Conservation (phyloP, 53 echinoderm and acorn worm genomes). For the Apostichopus leukothele region DNA sequence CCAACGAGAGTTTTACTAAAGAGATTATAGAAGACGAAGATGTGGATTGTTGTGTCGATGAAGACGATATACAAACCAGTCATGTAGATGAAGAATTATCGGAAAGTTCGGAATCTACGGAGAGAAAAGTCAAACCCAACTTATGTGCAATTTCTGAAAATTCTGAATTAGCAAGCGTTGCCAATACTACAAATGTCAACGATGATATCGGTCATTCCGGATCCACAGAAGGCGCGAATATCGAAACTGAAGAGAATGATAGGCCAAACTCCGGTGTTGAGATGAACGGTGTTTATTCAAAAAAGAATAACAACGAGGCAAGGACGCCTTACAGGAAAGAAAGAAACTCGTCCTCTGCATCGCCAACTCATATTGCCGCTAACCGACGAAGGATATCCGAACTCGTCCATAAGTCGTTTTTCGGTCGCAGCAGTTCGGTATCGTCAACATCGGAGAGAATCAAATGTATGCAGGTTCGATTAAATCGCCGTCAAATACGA, state of each 20-base stretch:
- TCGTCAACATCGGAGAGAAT: conserved; percentile 27
- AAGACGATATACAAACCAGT: background rate
- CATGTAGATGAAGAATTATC: background rate
- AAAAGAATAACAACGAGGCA: background rate
- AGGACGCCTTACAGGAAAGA: background rate
- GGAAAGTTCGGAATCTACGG: background rate
- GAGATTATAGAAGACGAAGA: background rate
- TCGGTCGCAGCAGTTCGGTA: conserved; percentile 34
- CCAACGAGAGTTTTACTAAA: background rate
- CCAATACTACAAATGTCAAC: background rate
- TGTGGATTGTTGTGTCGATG: background rate
- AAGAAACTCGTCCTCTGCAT: background rate
- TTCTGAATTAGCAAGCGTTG: background rate
- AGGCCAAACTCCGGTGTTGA: background rate
- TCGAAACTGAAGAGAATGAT: background rate
- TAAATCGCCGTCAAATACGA: conserved; percentile 48
- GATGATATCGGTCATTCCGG: background rate
- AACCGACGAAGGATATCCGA: conserved; percentile 27
- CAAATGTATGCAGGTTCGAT: conserved; percentile 28
- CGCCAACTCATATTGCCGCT: background rate
- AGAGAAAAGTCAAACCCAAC: background rate
- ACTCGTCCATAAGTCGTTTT: conserved; percentile 30
- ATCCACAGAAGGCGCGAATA: background rate
- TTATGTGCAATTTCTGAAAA: conserved; percentile 34
- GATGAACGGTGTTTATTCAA: background rate